A percentile compares a stretch with the other conserved stretches of the same genome.
These are phyloP conservation scores for Listrodromus nycthemerus DNA, from an alignment of 2,888 invertebrate species.

Conservation along the genomic window DNA sequence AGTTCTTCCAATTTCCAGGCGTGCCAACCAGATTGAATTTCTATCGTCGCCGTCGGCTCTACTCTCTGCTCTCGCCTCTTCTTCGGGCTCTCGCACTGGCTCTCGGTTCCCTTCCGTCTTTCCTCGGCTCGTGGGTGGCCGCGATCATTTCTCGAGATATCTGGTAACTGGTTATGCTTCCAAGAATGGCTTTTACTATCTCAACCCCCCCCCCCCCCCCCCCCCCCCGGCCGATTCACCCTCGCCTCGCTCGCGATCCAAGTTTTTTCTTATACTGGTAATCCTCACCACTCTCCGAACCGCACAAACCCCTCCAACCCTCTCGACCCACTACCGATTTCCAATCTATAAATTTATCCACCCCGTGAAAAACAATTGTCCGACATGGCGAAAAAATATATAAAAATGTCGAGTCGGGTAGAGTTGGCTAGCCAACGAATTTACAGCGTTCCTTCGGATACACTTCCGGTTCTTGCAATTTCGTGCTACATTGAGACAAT, in stretches of 20 bases:
- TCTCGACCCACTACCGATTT: slow-evolving; percentile 38
- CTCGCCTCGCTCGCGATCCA: slow-evolving; percentile 28
- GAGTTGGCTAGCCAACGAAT: not conserved
- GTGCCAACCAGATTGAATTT: slow-evolving; percentile 82
- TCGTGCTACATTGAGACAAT: not conserved
- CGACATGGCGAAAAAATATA: not conserved
- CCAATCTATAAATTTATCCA: slow-evolving; percentile 35
- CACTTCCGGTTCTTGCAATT: not conserved
- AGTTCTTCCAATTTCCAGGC: slow-evolving; percentile 81
- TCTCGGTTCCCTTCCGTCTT: slow-evolving; percentile 21
- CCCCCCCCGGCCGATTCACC: not conserved
- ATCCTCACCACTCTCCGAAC: slow-evolving; percentile 46
- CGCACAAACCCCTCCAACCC: slow-evolving; percentile 46
- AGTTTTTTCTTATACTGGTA: slow-evolving; percentile 23
- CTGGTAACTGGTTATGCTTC: slow-evolving; percentile 80
- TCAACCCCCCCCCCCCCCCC: slow-evolving; percentile 12
- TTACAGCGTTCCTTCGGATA: not conserved
- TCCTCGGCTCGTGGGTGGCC: slow-evolving; percentile 69
- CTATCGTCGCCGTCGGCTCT: slow-evolving; percentile 75
- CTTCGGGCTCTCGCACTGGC: slow-evolving; percentile 12
- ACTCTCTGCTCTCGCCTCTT: slow-evolving; percentile 47
- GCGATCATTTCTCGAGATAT: slow-evolving; percentile 79
- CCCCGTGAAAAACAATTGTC: slow-evolving; percentile 35
- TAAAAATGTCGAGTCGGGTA: not conserved
- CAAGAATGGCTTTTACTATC: slow-evolving; percentile 74